Evolutionary conservation across 1,140 invertebrate genomes (phyloP).

Genomic region (Helicoverpa zea): DNA sequence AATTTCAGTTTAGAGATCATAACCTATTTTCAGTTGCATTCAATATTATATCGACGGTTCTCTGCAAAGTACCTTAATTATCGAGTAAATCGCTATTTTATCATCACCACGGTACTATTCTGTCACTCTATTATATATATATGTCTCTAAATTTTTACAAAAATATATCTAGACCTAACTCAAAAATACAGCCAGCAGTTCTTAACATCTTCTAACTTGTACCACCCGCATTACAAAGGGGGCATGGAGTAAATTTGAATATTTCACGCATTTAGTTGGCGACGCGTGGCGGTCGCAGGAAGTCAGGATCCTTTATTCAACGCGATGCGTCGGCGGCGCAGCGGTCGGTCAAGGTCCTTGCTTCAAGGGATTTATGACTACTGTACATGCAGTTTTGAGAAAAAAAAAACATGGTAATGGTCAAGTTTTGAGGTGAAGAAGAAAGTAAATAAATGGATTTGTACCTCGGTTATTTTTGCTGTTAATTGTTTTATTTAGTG

Average conservation of each 20-base stretch:
- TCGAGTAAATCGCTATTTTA: no score
- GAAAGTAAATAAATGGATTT: no score
- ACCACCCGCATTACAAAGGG: conserved; percentile 55
- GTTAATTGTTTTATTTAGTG: no score
- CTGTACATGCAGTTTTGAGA: not conserved
- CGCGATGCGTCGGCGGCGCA: conserved; percentile 48
- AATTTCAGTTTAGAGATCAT: no score
- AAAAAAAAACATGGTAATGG: not conserved
- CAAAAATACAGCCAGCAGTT: not conserved
- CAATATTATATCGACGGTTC: no score
- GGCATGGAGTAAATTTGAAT: conserved; percentile 68
- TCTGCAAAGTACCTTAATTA: no score
- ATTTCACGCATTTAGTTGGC: conserved; percentile 67
- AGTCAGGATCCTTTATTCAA: conserved; percentile 67
- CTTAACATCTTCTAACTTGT: conserved; percentile 37
- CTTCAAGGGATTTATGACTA: conserved; percentile 52
- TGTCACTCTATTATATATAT: no score
- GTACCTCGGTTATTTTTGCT: no score
- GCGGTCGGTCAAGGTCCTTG: conserved; percentile 64
- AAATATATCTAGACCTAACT: not conserved
- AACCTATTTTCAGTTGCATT: no score
- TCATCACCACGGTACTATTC: no score
- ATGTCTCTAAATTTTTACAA: no score
- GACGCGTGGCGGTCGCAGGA: conserved; percentile 67
- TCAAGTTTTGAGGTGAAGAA: not conserved